Evolutionary conservation across 2,888 invertebrate genomes (phyloP), one percentile per base, ranked within the genome.

Genomic region (Watsonalla binaria): DNA sequence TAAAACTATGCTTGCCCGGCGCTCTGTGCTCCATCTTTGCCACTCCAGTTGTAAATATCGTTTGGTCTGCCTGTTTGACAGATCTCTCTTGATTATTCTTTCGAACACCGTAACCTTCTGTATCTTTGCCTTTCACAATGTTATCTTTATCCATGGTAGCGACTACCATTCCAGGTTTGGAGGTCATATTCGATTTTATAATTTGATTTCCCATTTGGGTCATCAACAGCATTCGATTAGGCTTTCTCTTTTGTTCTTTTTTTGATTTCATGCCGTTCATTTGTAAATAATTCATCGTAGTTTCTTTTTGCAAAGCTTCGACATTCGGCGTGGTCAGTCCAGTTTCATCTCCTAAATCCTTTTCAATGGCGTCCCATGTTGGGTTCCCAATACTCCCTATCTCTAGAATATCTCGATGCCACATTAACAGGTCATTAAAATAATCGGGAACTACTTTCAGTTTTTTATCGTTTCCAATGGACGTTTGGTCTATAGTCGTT

Each of bases 401-500:
- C 14, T 74, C 66, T 7, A 82, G 52, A 47, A 81, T 66, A 61
- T 82, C 81, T 33, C 68, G 66, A 58, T 82, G 68, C 81, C 80
- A 80, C 57, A 73, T 65, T 4, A 80, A 48, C 0, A 82, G 56
- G 53, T 82, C 82, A 39, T 71, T 71, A 14, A 81, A 80, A 54
- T 80, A 78, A 46, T 80, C 76, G 2, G 67, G 64, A 45, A 52
- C 57, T 14, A 9, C 51, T 53, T 54, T 66, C 37, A 9, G 51
- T 37, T 37, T 42, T 11, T 42, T 42, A 42, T 42, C 11, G 11
- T 11, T 4, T 2, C 24, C 8, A 8, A 42, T 11, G 5, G n/a
- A n/a, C 48, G 11, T 11, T 42, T 42, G 6, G 9, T 6, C 35
- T 0, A 6, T 11, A 11, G 4, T n/a, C 11, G 34, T 48, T 35